Conservation (phyloP, 2,113 vertebrate genomes). For the Morone saxatilis region DNA sequence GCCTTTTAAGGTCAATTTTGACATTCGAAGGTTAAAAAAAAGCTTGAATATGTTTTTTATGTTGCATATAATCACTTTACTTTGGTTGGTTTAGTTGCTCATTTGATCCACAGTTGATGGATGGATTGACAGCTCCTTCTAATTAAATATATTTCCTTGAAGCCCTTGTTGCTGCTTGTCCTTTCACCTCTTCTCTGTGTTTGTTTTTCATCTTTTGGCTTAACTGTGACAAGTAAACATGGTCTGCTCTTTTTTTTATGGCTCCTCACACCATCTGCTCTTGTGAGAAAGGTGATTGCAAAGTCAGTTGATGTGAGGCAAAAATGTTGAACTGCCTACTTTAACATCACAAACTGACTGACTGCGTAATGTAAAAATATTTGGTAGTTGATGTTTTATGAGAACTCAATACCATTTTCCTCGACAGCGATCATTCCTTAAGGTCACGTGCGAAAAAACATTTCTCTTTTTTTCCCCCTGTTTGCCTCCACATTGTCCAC, state of each 20-base stretch:
- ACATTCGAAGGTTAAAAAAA: not conserved
- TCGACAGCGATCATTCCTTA: not conserved
- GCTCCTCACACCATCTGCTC: conserved; percentile 12
- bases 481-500: not conserved
- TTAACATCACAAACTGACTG: not conserved
- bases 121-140: not conserved
- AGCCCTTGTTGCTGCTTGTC: not conserved
- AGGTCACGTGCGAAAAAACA: not conserved
- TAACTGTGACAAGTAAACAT: not conserved
- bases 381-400: not conserved
- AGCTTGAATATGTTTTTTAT: not conserved
- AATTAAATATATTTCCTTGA: conserved; percentile 13
- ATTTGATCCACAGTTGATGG: not conserved
- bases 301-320: not conserved
- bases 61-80: not conserved
- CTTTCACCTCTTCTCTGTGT: not conserved
- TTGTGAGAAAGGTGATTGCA: not conserved
- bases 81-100: not conserved
- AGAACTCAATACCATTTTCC: not conserved
- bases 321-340: not conserved
- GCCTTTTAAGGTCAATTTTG: not conserved
- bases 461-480: not conserved
- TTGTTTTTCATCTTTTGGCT: not conserved
- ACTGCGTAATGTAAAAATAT: not conserved
- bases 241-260: not conserved